Conservation (phyloP, 2,113 vertebrate genomes). For the Trogon surrucura region DNA sequence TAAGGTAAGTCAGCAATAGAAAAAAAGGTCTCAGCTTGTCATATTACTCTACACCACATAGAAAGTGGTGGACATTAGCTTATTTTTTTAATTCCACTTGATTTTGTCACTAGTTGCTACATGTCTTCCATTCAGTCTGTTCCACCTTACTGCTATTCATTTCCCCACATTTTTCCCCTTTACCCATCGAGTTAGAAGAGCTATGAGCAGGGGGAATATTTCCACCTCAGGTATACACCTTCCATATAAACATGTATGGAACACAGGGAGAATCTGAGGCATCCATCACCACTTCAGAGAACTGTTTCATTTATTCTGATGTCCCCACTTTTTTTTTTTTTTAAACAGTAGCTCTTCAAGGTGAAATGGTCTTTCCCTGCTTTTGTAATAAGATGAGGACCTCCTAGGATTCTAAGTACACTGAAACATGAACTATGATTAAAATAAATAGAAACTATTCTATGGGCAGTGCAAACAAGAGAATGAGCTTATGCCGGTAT, state of each 20-base stretch:
- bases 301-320: neutral
- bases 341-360: neutral
- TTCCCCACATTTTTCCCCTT: neutral
- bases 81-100: neutral
- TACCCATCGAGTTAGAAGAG: neutral
- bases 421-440: neutral
- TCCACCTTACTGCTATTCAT: neutral
- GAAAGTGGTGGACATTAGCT: neutral
- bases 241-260: neutral
- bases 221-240: neutral
- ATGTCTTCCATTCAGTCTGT: neutral
- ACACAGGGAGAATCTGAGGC: neutral
- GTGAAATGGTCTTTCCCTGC: neutral
- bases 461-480: neutral
- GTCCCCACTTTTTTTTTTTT: neutral
- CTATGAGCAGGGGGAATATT: neutral
- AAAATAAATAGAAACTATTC: neutral
- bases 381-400: neutral
- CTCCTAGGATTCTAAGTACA: neutral
- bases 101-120: neutral
- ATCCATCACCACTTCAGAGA: neutral
- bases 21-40: neutral
- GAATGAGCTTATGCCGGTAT: neutral
- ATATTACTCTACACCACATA: neutral
- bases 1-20: neutral